Evolutionary conservation across 2,797 vertebrate genomes (phyloP), one percentile per base, ranked within the genome.

Genomic region (Choloepus didactylus): DNA sequence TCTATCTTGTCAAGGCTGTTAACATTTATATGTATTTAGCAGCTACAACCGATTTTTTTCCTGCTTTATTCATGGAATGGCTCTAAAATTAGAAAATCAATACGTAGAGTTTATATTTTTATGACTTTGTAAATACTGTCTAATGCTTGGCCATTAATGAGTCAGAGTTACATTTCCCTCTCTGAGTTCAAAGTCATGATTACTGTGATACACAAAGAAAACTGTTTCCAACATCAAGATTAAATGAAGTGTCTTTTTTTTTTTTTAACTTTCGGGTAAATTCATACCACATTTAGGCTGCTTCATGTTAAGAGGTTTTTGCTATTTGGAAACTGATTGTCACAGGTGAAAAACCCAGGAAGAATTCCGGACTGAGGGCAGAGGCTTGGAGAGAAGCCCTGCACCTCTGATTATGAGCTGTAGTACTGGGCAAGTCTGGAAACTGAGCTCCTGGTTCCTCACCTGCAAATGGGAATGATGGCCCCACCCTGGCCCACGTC

Each of bases 31-130:
- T 60, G 77, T 49, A 21, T 70, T 51, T 82, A 87, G 82, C 25
- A 88, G 49, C 12, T 82, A n/a, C 6, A 60, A 56, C 16, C 60
- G 35, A 77, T 85, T 6, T 27, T 49, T 77, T 70, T 91, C 41
- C 60, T 77, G 60, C 46, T 79, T 84, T 94, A 31, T 83, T 29
- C 73, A 92, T n/a, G 12, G 62, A 83, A 14, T 94, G 94, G n/a
- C 72, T 94, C 70, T 44, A 67, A 88, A 91, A 80, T 79, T 44
- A 95, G 69, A 93, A 93, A 69, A 70, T 3, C 0, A 1, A 59
- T 66, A 81, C 10, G 54, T 0, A 72, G 9, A 49, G 23, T 93
- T 93, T 66, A 54, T 23, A 88, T 56, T 73, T 62, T 44, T 38
- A 64, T 27, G 73, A 85, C 62, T 54, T 41, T 23, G 75, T 82